Base-by-base conservation (phyloP, 2,113 vertebrate genomes). In the Orycteropus afer region DNA sequence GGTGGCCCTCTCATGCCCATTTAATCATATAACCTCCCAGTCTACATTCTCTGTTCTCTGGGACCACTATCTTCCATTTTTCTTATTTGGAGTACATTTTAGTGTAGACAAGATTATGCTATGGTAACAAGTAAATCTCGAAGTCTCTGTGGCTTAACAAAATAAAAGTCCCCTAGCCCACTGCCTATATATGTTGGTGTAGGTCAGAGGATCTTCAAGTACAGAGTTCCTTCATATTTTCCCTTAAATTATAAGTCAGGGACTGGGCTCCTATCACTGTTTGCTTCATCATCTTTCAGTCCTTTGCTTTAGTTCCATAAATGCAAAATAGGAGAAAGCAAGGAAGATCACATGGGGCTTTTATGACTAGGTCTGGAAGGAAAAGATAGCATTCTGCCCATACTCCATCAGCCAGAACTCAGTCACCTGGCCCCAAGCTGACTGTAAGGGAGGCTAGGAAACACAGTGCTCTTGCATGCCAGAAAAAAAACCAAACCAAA, bases 1-100 rank as follows among this genome's bases (percentile, higher is more conserved):
- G 67, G 51, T 65, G 14, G 20, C 27, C 6, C 7, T 18, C 7
- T 2, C 11, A 23, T 71, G 5, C 11, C 9, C 53, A 27, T 27
- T 25, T 42, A 23, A 37, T 86, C 71, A 63, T 0, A 0, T 20
- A 51, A 17, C 2, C 2, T 17, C 14, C 40, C 55, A n/a, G 0
- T 0, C 51, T 13, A 10, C 9, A n/a, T 73, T 80, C 51, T 51
- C 47, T 8, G 18, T 22, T 37, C 13, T 51, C 7, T 20, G 23
- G 13, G 55, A 45, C 25, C 4, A 18, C 25, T 6, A 9, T 6
- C 9, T 59, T 78, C 53, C 71, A 53, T n/a, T 2, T 32, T 74
- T 86, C 51, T 55, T 51, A 17, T 18, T 7, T 17, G 34, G 11
- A 15, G 2, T 14, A 51, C 37, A 40, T 65, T 53, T 73, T 81